Percentiles rank a stretch among this genome's conserved stretches.
phyloP scores from a whole-genome alignment of 2,888 invertebrate genomes.

The Micropterix aruncella region DNA sequence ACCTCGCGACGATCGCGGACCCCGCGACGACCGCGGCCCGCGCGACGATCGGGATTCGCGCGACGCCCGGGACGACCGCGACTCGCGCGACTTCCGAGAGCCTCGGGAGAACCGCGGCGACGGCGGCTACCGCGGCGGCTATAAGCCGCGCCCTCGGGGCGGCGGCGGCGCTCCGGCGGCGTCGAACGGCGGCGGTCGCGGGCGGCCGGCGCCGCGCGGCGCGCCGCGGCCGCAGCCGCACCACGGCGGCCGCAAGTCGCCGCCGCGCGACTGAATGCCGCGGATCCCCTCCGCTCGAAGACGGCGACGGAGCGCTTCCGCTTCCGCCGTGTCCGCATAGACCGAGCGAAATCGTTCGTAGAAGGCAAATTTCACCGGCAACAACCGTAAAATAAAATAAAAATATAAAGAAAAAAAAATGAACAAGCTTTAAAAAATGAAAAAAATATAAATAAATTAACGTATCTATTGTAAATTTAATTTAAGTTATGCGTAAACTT shows the following conservation, averaged over 20 bases:
- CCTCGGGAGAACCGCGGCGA: no score
- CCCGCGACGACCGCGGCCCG: no score
- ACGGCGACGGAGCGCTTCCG: no score
- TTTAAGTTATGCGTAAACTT: conserved; percentile 11
- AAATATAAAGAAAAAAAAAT: conserved; percentile 31
- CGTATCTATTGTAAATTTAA: conserved; percentile 40
- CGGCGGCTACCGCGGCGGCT: conserved; percentile 22
- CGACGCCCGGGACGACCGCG: conserved; percentile 10
- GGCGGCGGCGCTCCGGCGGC: conserved; percentile 19
- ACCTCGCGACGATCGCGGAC: no score
- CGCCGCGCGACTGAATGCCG: conserved; percentile 16
- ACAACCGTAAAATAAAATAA: conserved; percentile 50
- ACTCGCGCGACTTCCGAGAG: conserved; percentile 10
- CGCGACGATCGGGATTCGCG: conserved; percentile 12
- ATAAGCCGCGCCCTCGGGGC: background rate
- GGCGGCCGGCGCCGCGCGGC: conserved; percentile 12
- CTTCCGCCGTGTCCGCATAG: no score
- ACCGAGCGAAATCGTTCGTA: conserved; percentile 41
- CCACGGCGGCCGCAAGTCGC: conserved; percentile 21
- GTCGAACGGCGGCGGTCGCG: conserved; percentile 19
- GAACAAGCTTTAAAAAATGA: conserved; percentile 37
- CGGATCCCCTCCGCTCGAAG: background rate
- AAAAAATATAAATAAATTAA: conserved; percentile 39
- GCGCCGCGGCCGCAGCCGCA: conserved; percentile 15
- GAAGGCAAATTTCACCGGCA: conserved; percentile 58